Base-by-base conservation (phyloP, 2,113 vertebrate genomes). In the Dolichallabes microphthalmus region DNA sequence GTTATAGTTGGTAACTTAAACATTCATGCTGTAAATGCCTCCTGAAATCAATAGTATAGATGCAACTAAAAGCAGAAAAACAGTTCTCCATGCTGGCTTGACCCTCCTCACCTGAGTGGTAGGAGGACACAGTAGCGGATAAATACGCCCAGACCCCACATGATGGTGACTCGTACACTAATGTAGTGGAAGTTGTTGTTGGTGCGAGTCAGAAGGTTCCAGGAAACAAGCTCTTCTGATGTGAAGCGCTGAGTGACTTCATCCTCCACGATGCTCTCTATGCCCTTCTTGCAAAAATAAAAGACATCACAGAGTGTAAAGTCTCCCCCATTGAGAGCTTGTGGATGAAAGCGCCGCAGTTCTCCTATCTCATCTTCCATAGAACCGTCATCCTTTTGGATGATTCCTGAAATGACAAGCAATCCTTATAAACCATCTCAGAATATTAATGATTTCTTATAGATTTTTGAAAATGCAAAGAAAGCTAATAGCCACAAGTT, bases 171-270 rank as follows among this genome's bases (percentile, higher is more conserved):
- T 17, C 95, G 93, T 19, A 95, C 92, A 82, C 97, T 99, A 94
- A 99, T 94, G 87, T 98, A 97, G 57, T 94, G 94, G 90, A 99
- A 99, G 92, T 98, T 96, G 88, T 95, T 91, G 75, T 99, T 99
- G 90, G 98, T 98, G 87, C 98, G 94, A 0, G 98, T 99, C 82
- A 99, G 96, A n/a, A 99, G 96, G 91, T 99, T 99, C 98, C 98
- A 99, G 77, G 97, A 98, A 63, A 94, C 95, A 35, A 99, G 92
- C 89, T 99, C 97, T 92, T 99, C 97, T 0, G 98, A 98, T n/a
- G 97, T 97, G 92, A 99, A 99, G 77, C 98, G 91, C 84, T 97
- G 96, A 0, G 98, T 99, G 89, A 99, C 97, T 92, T 97, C 95
- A 73, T 99, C 98, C 64, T 99, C 98, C 66, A 97, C 96, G 77